Evolutionary conservation across 2,113 vertebrate genomes (phyloP), one percentile per base, ranked within the genome.

Genomic region (Cyanoderma ruficeps): DNA sequence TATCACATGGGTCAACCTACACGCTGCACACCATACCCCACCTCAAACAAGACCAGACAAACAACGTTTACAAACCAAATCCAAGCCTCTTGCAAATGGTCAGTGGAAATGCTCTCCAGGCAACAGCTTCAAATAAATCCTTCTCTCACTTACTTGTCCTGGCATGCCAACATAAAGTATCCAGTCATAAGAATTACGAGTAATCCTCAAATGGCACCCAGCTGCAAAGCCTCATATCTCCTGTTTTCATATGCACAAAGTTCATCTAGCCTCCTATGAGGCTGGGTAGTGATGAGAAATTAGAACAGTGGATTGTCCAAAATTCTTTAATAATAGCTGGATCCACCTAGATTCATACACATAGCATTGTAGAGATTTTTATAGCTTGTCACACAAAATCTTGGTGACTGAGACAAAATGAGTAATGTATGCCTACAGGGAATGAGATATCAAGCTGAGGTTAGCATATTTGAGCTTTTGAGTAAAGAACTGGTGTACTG

Each of bases 391-490:
- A 92, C 59, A 87, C 19, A 46, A 76, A 93, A 27, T 65, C 81
- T 74, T 87, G 53, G 65, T 80, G 71, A 91, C 89, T 88, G 78
- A 85, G 59, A 50, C 5, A 4, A 86, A 90, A 76, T 69, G 76
- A 95, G 83, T 93, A 95, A 91, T 86, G 44, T 19, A 80, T 94
- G 80, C 91, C 91, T 63, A 93, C 53, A 83, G 67, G 70, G 84
- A 91, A 95, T 30, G 70, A 92, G 57, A 64, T 65, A 84, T 49
- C 69, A 92, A 83, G 78, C 78, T 89, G 89, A 89, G 70, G 81
- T 5, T 91, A 70, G 67, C 59, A 74, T 60, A 80, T 80, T 49
- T 83, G 55, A 93, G 75, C 41, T 50, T 91, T 9, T 47, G n/a
- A 78, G 69, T 28, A 87, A 53, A 72, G 59, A 94, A 88, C 19